phyloP scores from a whole-genome alignment of 2,888 invertebrate species.

The Caenorhabditis sp. region DNA sequence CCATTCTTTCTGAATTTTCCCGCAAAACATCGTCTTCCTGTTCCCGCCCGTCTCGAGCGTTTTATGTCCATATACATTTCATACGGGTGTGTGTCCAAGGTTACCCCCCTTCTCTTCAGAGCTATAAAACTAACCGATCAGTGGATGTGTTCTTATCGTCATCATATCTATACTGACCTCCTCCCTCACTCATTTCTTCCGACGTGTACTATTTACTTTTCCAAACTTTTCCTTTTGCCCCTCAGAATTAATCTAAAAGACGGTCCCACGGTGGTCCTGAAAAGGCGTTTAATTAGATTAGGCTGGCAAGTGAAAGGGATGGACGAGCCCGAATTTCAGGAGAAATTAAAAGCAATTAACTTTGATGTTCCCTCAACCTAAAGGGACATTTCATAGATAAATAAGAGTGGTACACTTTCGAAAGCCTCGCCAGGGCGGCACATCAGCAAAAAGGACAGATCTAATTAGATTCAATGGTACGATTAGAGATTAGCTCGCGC shows the following conservation, averaged over 20 bases:
- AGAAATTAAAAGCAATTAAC: constrained; percentile 47
- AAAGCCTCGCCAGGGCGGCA: background rate
- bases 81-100: constrained; percentile 53
- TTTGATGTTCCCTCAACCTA: constrained; percentile 31
- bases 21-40: background rate
- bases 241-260: background rate
- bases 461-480: constrained; percentile 13
- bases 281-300: constrained; percentile 52
- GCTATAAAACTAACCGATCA: constrained; percentile 57
- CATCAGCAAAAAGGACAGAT: background rate
- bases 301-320: background rate
- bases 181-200: background rate
- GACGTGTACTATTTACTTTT: constrained; percentile 14
- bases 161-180: constrained; percentile 56
- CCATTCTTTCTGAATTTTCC: background rate
- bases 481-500: constrained; percentile 28
- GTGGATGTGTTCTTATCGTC: constrained; percentile 47
- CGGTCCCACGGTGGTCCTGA: constrained; percentile 2
- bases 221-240: constrained; percentile 1
- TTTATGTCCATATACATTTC: constrained; percentile 54
- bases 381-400: background rate
- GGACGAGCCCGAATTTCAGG: constrained; percentile 32
- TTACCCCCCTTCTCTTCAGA: constrained; percentile 10
- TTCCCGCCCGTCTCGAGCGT: background rate
- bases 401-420: background rate